These are phyloP conservation scores for Disparrhopalites patrizii DNA, from an alignment of 2,888 invertebrate genomes.

Conservation along the genomic window DNA sequence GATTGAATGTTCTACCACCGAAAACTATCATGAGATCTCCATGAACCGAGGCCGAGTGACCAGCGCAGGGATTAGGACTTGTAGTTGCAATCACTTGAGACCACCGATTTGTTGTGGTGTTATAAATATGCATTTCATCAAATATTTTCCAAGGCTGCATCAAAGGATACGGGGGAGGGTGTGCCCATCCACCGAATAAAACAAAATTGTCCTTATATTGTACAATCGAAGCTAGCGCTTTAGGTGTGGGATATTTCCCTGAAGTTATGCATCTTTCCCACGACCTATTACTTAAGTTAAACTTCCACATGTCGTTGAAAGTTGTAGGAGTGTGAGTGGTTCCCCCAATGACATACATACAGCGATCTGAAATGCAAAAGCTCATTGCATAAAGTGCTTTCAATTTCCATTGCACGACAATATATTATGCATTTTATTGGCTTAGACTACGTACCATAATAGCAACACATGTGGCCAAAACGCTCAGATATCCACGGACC, in stretches of 20 bases:
- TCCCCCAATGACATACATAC: conserved; percentile 94
- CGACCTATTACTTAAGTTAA: conserved; percentile 77
- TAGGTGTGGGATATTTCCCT: conserved; percentile 90
- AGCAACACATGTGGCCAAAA: conserved; percentile 86
- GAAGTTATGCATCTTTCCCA: conserved; percentile 81
- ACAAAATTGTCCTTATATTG: conserved; percentile 75
- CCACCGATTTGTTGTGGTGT: conserved; percentile 77
- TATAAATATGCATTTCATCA: conserved; percentile 86
- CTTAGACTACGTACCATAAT: conserved; percentile 58
- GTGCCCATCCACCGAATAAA: conserved; percentile 85
- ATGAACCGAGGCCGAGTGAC: conserved; percentile 86
- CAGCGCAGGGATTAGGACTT: conserved; percentile 77
- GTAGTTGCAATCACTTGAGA: conserved; percentile 60
- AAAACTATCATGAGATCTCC: conserved; percentile 78
- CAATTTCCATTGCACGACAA: too few relatives aligned
- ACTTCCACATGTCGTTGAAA: conserved; percentile 93
- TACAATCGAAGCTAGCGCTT: conserved; percentile 91
- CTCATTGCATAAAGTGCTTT: too few relatives aligned
- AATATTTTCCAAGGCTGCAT: conserved; percentile 71
- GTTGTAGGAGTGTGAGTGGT: conserved; percentile 91
- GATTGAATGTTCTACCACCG: conserved; percentile 58
- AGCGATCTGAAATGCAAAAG: conserved; percentile 58
- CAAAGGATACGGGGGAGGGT: conserved; percentile 44
- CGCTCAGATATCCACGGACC: conserved; percentile 79
- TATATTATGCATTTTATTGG: too few relatives aligned